Evolutionary conservation across 2,113 vertebrate genomes (phyloP), one percentile per base, ranked within the genome.

Genomic region (Romanogobio albipinnatus): DNA sequence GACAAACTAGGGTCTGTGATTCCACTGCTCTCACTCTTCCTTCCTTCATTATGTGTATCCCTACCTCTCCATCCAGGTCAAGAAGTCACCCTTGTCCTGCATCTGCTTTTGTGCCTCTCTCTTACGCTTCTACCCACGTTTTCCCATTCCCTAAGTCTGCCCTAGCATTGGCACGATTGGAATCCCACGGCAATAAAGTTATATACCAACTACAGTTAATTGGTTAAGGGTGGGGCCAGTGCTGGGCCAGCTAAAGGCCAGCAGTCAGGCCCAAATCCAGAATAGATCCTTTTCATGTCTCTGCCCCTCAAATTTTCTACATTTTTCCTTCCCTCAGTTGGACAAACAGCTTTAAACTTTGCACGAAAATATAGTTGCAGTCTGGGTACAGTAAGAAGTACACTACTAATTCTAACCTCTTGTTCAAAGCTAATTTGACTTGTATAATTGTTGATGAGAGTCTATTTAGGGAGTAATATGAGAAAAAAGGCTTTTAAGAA

Each of bases 91-190:
- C 53, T 73, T 77, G 43, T 62, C 66, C n/a, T 22, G 73, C 39
- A 51, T 59, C 80, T 81, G 73, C 68, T 86, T 88, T 26, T 74
- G 75, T 70, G 33, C 71, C 76, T 76, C 76, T 33, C 78, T 82
- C 78, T 81, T 84, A 58, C 22, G 58, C 87, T 24, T 24, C 68
- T 80, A 73, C 84, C 82, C 85, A 85, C 10, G 9, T 51, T 66
- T 45, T 49, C 47, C 1, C 8, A 6, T 47, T 64, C 76, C 79
- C 83, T 75, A 87, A 81, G 85, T 87, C 87, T 87, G 49, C 87
- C 88, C 89, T 94, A 92, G 86, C 82, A 77, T 92, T 94, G 93
- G 92, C 92, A 91, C 84, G 49, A 77, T 62, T 24, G 87, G 39
- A 70, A 86, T 89, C 92, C 90, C 80, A 89, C 81, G 83, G 58